Evolutionary conservation across 2,797 vertebrate species (phyloP), one percentile per base, ranked within the genome.

Genomic region (Urocyon cinereoargenteus): DNA sequence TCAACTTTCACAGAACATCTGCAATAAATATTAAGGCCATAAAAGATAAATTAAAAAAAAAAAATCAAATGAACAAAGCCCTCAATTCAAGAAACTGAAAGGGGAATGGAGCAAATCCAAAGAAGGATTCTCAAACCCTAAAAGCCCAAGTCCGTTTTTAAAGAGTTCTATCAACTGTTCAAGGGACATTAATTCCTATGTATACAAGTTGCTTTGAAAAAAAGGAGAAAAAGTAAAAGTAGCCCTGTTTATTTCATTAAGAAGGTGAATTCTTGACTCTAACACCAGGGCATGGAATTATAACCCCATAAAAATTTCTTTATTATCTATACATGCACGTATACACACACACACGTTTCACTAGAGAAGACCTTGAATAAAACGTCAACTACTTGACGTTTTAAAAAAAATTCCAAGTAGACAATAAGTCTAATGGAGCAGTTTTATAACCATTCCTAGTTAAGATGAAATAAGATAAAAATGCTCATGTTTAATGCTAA

Each of bases 111-210:
- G 14, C 16, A 85, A 96, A 82, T 34, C 19, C 49, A 82, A 91
- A 31, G 22, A 26, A 75, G 4, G 15, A 5, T 77, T 55, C 28
- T 24, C n/a, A 62, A 96, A 95, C 24, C 55, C 34, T n/a, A 83
- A 92, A 96, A 79, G 64, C 26, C 26, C 45, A 91, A 90, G 14
- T 51, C 14, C 62, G 95, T 70, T 95, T 93, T 95, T 45, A 53
- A 28, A 77, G 73, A 85, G n/a, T 86, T 96, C 36, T 90, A 93
- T 19, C 61, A 73, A 94, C 59, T 16, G 16, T 64, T 84, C 22
- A 36, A 72, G 6, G 18, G 66, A 82, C 21, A 82, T 77, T 72
- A 85, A 66, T 78, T 94, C 21, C 55, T 61, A 45, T 26, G 78
- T 70, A 79, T 6, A n/a, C 21, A 95, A 87, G 15, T 21, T 94